Evolutionary conservation across 2,888 invertebrate species (phyloP), one percentile per base, ranked within the genome.

Genomic region (Omphaloscelis lunosa): DNA sequence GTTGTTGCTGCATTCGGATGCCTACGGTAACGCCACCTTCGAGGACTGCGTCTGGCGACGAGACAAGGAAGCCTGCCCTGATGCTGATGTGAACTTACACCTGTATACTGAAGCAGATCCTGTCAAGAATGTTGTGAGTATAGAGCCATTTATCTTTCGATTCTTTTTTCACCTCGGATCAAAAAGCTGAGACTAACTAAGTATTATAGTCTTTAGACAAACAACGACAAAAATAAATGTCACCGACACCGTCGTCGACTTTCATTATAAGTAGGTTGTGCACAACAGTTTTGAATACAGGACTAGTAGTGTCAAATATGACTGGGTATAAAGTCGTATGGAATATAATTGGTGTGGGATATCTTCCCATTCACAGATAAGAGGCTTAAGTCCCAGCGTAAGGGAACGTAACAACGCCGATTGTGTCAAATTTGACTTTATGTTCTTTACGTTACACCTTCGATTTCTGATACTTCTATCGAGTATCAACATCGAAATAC

Each of bases 31-130:
- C 89, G 97, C 97, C 2, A 97, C 97, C 0, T 93, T 97, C 63
- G 97, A 97, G 68, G 97, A 98, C 89, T 98, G 98, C 93, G 94
- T 97, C 23, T 98, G 98, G 98, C 95, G 98, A 70, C 97, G 98
- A 23, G 97, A 98, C 75, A 95, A 97, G 62, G 97, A 97, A 86
- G 94, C 96, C n/a, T 98, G 98, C 88, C 98, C 98, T 0, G 98
- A 98, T 92, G 97, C 98, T 0, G 97, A 98, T 72, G 96, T 98
- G 41, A 96, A 96, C 65, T 95, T 97, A 65, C 97, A 97, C 86
- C 95, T 98, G 8, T 98, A 98, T 91, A 97, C 97, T 0, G 97
- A 97, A 71, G 96, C 97, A 12, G 96, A 97, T 34, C 96, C 97
- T 0, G 92, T 90, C 15, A 97, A 96, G 85, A 93, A 93, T 90